Base-by-base conservation (phyloP, 92 coral and sea anemone genomes). In the Plumapathes pennacea region DNA sequence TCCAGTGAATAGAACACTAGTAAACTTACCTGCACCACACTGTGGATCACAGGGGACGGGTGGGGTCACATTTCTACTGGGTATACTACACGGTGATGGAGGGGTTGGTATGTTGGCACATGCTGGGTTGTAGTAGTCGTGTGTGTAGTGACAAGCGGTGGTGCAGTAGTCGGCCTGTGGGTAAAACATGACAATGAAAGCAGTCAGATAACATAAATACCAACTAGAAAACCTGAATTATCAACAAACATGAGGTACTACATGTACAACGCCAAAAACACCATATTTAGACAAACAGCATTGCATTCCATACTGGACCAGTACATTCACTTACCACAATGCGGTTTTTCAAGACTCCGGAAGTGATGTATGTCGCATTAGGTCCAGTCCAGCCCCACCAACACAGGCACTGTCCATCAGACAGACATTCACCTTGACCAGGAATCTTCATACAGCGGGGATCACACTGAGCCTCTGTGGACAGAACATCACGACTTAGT, bases 371-470 rank as follows among this genome's bases (percentile, higher is more conserved):
- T 38, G 76, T 77, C 0, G 91, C 91, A 64, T 76, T 50, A 0
- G 86, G 81, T 2, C 97, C 97, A 59, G 97, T 90, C 88, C 90
- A 84, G 0, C 98, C 98, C 98, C 98, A 92, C 89, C 89, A 92
- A 54, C 98, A 92, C 23, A 92, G 83, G 54, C 98, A 92, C 27
- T 88, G 90, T 11, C 89, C 86, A 60, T 78, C 67, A 51, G 77
- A 62, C 48, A 76, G 54, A 54, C 97, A 90, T 25, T 25, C 32
- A 8, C 97, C 96, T 36, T 52, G 39, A 2, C 79, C 63, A 40
- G 43, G 41, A 52, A n/a, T n/a, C n/a, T n/a, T n/a, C n/a, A n/a
- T n/a, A n/a, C n/a, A n/a, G n/a, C n/a, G n/a, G n/a, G n/a, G n/a
- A n/a, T n/a, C n/a, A n/a, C n/a, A n/a, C n/a, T n/a, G n/a, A n/a